Evolutionary conservation across 2,113 vertebrate genomes (phyloP).

Genomic region (Oncorhynchus keta): DNA sequence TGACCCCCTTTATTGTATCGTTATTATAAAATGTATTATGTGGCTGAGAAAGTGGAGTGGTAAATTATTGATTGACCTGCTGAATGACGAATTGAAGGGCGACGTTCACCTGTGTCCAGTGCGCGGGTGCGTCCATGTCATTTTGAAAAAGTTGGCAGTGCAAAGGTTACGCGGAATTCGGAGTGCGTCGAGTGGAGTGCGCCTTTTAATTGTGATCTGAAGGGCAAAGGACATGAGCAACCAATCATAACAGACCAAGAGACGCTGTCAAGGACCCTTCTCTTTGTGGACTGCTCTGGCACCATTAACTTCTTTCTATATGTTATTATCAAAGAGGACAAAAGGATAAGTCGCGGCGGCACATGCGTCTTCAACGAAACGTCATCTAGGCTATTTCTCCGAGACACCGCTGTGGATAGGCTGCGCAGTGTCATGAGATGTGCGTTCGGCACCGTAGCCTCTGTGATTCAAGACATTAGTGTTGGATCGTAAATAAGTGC

Average conservation of each 20-base stretch:
- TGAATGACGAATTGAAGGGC: constrained; percentile 23
- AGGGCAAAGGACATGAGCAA: constrained; percentile 73
- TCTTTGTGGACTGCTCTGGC: constrained; percentile 16
- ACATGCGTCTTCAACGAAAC: constrained; percentile 19
- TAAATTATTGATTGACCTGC: constrained; percentile 44
- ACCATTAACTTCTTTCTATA: background rate
- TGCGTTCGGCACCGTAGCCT: background rate
- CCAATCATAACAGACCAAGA: constrained; percentile 46
- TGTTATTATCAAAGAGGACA: background rate
- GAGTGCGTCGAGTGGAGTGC: constrained; percentile 47
- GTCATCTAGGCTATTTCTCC: constrained; percentile 21
- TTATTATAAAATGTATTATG: background rate
- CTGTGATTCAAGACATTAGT: background rate
- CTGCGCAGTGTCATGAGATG: constrained; percentile 21
- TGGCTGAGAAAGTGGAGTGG: constrained; percentile 8
- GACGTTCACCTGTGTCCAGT: constrained; percentile 57
- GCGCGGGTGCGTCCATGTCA: constrained; percentile 49
- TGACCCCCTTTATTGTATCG: too few species aligned
- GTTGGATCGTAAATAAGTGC: background rate
- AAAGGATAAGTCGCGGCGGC: background rate
- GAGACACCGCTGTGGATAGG: constrained; percentile 20
- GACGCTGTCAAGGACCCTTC: constrained; percentile 22
- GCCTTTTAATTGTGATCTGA: constrained; percentile 53
- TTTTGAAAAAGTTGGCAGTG: constrained; percentile 71
- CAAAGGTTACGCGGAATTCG: constrained; percentile 60